A percentile compares a stretch with the other conserved stretches of the same genome.
Evolutionary conservation across 2,797 vertebrate genomes (phyloP).

Genomic region (Furcifer pardalis): DNA sequence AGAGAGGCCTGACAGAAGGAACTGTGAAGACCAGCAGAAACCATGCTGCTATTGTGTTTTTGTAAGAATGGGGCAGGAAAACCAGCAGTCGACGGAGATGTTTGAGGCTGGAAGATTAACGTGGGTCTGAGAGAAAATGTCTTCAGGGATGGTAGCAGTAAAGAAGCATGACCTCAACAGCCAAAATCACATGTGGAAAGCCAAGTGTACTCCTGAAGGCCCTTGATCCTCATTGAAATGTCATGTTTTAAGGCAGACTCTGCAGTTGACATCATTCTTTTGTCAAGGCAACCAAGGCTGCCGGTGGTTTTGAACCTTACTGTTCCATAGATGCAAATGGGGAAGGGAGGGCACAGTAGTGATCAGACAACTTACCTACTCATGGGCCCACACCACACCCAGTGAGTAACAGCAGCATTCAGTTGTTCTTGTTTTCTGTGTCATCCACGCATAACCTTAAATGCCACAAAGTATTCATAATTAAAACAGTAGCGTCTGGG

Average conservation of each 20-base stretch:
- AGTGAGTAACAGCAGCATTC: neutral
- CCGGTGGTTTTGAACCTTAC: neutral
- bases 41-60: no score
- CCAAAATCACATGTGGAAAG: neutral
- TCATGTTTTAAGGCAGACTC: neutral
- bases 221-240: neutral
- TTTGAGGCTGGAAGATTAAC: no score
- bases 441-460: neutral
- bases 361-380: neutral
- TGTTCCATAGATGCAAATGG: neutral
- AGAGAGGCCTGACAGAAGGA: no score
- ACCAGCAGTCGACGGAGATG: no score
- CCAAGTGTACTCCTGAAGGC: neutral
- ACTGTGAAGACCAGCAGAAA: no score
- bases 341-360: neutral
- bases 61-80: no score
- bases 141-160: no score
- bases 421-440: neutral
- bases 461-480: neutral
- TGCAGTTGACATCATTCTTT: neutral
- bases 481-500: neutral
- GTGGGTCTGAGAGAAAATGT: no score
- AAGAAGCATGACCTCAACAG: no score
- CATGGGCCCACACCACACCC: constrained; percentile 5
- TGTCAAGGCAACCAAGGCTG: neutral